These are phyloP conservation scores for Meghimatium bilineatum DNA, from an alignment of 2,888 invertebrate genomes.

Conservation along the genomic window DNA sequence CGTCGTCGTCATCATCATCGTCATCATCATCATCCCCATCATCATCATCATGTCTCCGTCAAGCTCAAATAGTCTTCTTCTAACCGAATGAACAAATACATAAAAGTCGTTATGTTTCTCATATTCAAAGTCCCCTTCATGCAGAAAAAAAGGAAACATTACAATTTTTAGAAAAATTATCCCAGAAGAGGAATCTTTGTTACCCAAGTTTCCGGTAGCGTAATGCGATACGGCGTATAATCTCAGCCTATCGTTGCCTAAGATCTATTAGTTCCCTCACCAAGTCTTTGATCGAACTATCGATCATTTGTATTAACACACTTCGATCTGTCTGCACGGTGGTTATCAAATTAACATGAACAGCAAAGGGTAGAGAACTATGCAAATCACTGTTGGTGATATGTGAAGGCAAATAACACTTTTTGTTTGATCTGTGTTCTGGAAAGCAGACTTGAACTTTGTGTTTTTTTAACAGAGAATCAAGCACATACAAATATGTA, in stretches of 20 bases:
- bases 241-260: neutral
- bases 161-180: neutral
- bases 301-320: neutral
- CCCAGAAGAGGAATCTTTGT: neutral
- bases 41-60: too few relatives aligned
- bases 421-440: neutral
- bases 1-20: slow-evolving; percentile 12
- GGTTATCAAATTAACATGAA: neutral
- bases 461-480: too few relatives aligned
- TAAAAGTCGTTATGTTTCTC: too few relatives aligned
- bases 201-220: neutral
- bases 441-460: too few relatives aligned
- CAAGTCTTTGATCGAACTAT: neutral
- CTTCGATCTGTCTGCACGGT: neutral
- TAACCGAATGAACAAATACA: too few relatives aligned
- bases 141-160: neutral
- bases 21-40: slow-evolving; percentile 14
- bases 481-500: too few relatives aligned
- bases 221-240: neutral
- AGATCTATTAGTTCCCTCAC: neutral
- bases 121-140: too few relatives aligned
- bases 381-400: neutral
- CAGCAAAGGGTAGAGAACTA: neutral
- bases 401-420: neutral
- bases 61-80: too few relatives aligned